Evolutionary conservation across 2,797 vertebrate genomes (phyloP), one percentile per base, ranked within the genome.

Genomic region (Telmatherina bonti): DNA sequence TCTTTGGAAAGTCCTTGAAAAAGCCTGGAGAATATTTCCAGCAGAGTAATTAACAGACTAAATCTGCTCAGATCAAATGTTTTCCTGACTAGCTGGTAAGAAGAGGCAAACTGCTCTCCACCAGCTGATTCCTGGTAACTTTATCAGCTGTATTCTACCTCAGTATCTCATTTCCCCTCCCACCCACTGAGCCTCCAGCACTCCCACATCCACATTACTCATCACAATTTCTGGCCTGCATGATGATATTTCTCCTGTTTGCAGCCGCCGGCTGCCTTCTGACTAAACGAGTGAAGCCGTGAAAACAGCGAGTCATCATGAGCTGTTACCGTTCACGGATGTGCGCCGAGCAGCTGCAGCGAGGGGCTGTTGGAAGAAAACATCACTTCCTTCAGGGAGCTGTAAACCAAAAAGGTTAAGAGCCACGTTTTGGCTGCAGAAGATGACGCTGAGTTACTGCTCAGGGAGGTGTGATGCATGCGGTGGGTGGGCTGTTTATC

Each of bases 401-500:
- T 45, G 71, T 81, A 61, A 82, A 72, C 1, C 13, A 4, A 20
- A 67, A 77, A 71, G 69, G 74, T 76, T 62, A 74, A 73, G 67
- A 79, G 58, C 18, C 70, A 67, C 20, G 6, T 55, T 27, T 67
- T 15, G 5, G 57, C 75, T 58, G 7, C 64, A 79, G 75, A 76
- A 74, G 79, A 78, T 24, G 36, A 61, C 60, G 35, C 2, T 6
- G 7, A 38, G 47, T 0, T 30, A 8, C 2, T 4, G 36, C 70
- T 72, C 18, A 0, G 70, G 49, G 74, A 59, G 59, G 36, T 7
- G 35, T 3, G 9, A 53, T 0, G 55, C 30, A 11, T 63, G 49
- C 27, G 73, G 30, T 65, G 76, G 76, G 79, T 81, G 85, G 81
- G 82, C 75, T 67, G 79, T 75, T 77, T 67, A 66, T 69, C 71